Percentiles rank a stretch among this genome's conserved stretches.
Evolutionary conservation across 2,888 invertebrate species (phyloP).

Genomic region (Rosalia funebris): DNA sequence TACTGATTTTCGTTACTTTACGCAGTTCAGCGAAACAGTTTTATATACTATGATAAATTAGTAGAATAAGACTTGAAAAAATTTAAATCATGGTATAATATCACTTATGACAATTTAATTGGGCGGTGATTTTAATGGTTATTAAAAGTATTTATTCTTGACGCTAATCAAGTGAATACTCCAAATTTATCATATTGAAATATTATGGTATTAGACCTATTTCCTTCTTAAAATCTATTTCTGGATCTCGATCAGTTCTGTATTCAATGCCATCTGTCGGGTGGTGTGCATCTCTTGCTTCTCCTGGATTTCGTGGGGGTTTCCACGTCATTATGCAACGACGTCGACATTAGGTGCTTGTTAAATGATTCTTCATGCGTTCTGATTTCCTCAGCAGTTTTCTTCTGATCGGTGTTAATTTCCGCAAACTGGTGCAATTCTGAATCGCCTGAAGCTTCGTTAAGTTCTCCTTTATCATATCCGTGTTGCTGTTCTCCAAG

Average conservation of each 20-base stretch:
- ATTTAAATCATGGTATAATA: too few relatives aligned
- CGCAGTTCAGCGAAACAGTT: too few relatives aligned
- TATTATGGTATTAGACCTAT: too few relatives aligned
- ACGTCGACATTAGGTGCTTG: conserved; percentile 28
- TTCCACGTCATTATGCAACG: conserved; percentile 28
- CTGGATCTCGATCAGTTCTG: conserved; percentile 77
- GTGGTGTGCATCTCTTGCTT: conserved; percentile 75
- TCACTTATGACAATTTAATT: too few relatives aligned
- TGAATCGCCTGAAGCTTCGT: conserved; percentile 66
- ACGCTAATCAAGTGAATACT: too few relatives aligned
- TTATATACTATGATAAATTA: too few relatives aligned
- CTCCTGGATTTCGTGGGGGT: conserved; percentile 66
- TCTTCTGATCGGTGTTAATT: conserved; percentile 68
- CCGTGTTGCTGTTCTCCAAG: conserved; percentile 55
- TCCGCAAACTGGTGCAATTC: conserved; percentile 64
- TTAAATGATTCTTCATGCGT: conserved; percentile 42
- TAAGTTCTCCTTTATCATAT: conserved; percentile 62
- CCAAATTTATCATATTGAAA: too few relatives aligned
- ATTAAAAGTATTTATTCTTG: too few relatives aligned
- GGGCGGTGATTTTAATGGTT: too few relatives aligned
- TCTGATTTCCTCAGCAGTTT: conserved; percentile 66
- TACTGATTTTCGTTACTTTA: too few relatives aligned
- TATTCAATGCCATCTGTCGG: conserved; percentile 74
- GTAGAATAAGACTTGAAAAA: too few relatives aligned
- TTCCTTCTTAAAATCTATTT: too few relatives aligned